Evolutionary conservation across 2,888 invertebrate species (phyloP), one percentile per base, ranked within the genome.

Genomic region (Polylopha cassiicola): DNA sequence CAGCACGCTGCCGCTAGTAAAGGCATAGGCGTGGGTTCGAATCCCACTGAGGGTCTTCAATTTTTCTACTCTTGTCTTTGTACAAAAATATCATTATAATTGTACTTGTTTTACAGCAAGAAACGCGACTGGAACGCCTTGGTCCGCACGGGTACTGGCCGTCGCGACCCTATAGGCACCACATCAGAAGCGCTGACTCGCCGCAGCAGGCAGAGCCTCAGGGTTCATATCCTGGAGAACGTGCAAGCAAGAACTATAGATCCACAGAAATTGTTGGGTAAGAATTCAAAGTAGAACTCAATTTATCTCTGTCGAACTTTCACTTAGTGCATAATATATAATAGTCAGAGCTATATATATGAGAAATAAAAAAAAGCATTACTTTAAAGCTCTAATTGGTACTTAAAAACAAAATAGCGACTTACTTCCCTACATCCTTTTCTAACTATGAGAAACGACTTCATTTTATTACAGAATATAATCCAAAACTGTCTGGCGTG

Each of bases 51-150:
- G n/a, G n/a, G n/a, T n/a, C n/a, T n/a, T n/a, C n/a, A n/a, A n/a
- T n/a, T n/a, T n/a, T n/a, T n/a, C n/a, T n/a, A n/a, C n/a, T n/a
- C n/a, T n/a, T n/a, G n/a, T n/a, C n/a, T n/a, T n/a, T n/a, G n/a
- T n/a, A n/a, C n/a, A n/a, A n/a, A n/a, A n/a, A n/a, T n/a, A n/a
- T n/a, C n/a, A n/a, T n/a, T n/a, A n/a, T n/a, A n/a, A 31, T 14
- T n/a, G 11, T 15, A 27, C 4, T 21, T 39, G 9, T 18, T 1
- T 43, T 55, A 6, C 31, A 87, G 86, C 32, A 88, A 86, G 56
- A 92, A 90, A 66, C 91, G 90, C 42, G 94, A 95, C 60, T 95
- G 95, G 95, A 95, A 95, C 67, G 92, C 92, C 0, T 73, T 93
- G 51, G 95, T 94, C 0, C 86, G 93, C 3, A 89, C 90, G 47